Conservation (phyloP, 1,140 invertebrate genomes). For the Sitobion miscanthi region DNA sequence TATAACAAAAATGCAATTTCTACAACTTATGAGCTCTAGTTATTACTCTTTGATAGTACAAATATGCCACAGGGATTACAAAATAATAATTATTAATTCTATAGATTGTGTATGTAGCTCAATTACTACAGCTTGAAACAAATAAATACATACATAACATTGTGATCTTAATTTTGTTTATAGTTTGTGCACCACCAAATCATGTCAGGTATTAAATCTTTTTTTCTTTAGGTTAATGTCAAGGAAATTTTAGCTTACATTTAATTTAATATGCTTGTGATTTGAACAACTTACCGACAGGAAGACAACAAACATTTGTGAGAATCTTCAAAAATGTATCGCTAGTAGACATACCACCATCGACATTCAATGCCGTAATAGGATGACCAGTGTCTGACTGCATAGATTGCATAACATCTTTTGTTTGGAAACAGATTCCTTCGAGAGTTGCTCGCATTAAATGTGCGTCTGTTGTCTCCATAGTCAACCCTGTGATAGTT, state of each 20-base stretch:
- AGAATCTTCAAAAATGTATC: slow-evolving; percentile 93
- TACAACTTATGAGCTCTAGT: no score
- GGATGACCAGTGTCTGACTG: slow-evolving; percentile 87
- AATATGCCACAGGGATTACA: no score
- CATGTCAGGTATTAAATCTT: background rate
- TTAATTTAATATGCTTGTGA: background rate
- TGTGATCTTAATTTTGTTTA: no score
- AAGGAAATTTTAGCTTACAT: background rate
- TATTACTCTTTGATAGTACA: no score
- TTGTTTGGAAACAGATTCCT: slow-evolving; percentile 94
- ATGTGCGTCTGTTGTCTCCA: slow-evolving; percentile 91
- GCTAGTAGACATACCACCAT: slow-evolving; percentile 92
- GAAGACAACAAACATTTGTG: slow-evolving; percentile 85
- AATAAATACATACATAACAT: no score
- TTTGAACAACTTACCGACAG: slow-evolving; percentile 75
- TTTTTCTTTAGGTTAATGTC: background rate
- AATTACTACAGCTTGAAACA: no score
- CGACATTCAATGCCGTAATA: slow-evolving; percentile 82
- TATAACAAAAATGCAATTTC: no score
- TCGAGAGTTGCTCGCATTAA: slow-evolving; percentile 92
- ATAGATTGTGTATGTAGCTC: no score
- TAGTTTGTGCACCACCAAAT: no score
- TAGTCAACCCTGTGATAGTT: slow-evolving; percentile 92
- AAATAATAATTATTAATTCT: no score
- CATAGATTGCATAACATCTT: slow-evolving; percentile 87